A percentile compares a stretch with the other conserved stretches of the same genome.
Conservation (phyloP, 2,888 invertebrate genomes). For the Erebia ligea region DNA sequence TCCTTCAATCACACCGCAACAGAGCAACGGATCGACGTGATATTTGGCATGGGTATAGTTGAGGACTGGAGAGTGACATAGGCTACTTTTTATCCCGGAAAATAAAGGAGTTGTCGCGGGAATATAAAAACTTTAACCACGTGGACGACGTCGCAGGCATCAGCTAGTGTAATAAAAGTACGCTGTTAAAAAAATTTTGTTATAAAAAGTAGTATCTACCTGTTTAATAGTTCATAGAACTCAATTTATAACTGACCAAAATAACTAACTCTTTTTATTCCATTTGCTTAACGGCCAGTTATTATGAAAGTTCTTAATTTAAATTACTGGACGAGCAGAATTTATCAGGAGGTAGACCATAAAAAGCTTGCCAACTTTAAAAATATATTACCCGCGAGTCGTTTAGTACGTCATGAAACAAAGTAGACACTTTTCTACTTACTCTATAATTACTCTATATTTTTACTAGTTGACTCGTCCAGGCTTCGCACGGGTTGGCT, state of each 20-base stretch:
- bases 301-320: conserved; percentile 36
- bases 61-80: too few species aligned
- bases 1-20: too few species aligned
- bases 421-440: background rate
- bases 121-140: too few species aligned
- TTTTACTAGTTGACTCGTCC: too few species aligned
- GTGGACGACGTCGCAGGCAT: too few species aligned
- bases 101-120: too few species aligned
- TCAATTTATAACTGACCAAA: background rate
- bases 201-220: background rate
- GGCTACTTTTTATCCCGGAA: too few species aligned
- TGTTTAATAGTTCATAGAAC: background rate
- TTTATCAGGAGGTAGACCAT: conserved; percentile 27
- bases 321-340: conserved; percentile 28
- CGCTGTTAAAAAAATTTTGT: background rate
- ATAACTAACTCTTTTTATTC: conserved; percentile 7
- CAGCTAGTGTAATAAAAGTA: too few species aligned
- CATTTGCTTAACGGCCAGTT: conserved; percentile 25
- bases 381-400: conserved; percentile 27
- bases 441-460: too few species aligned
- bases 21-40: too few species aligned
- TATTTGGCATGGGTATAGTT: too few species aligned
- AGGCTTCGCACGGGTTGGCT: too few species aligned
- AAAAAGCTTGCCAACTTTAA: conserved; percentile 33
- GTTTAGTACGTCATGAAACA: background rate